Percentiles rank a stretch among this genome's conserved stretches.
phyloP scores from a whole-genome alignment of 1,140 invertebrate species.

The Hypothenemus hampei region DNA sequence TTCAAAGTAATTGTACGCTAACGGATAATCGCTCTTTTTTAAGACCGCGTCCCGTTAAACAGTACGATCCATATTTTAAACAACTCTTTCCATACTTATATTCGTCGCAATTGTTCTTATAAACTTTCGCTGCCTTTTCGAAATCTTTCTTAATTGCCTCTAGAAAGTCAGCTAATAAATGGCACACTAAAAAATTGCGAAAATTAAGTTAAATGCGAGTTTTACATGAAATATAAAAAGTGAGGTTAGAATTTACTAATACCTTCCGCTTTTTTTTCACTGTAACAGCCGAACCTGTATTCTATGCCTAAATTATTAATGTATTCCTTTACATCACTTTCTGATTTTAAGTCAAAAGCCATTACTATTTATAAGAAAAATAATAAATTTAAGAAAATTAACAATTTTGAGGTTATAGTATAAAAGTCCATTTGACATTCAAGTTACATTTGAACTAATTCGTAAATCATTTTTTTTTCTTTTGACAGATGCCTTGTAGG shows the following conservation, averaged over 20 bases:
- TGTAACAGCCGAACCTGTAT: conserved; percentile 85
- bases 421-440: background rate
- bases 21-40: conserved; percentile 51
- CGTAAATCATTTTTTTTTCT: too few relatives aligned
- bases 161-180: conserved; percentile 82
- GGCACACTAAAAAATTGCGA: conserved; percentile 64
- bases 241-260: too few relatives aligned
- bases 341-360: conserved; percentile 71
- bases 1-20: conserved; percentile 61
- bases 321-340: conserved; percentile 81
- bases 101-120: conserved; percentile 79
- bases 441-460: too few relatives aligned
- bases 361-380: conserved; percentile 42
- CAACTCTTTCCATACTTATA: conserved; percentile 78
- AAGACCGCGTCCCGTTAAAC: conserved; percentile 57
- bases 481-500: too few relatives aligned
- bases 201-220: background rate
- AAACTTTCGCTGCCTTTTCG: conserved; percentile 71
- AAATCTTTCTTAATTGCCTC: conserved; percentile 76
- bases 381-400: background rate
- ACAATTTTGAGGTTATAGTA: conserved; percentile 1
- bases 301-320: conserved; percentile 85
- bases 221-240: background rate
- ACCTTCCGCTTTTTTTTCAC: conserved; percentile 78
- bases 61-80: conserved; percentile 74